Conservation (phyloP, 1,140 invertebrate species). For the Hestina assimilis region DNA sequence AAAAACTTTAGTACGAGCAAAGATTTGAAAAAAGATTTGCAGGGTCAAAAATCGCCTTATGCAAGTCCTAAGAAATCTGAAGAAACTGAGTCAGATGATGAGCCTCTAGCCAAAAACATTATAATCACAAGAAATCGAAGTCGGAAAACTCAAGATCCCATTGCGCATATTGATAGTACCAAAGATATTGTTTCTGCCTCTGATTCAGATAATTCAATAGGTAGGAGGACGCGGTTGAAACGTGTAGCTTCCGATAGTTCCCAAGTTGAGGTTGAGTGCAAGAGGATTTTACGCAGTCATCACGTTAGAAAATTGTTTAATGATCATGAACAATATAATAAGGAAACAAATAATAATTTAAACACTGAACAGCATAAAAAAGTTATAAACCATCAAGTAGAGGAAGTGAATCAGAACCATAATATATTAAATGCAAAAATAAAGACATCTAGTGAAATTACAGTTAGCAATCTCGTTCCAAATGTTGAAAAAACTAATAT, state of each 20-base stretch:
- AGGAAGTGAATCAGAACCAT: not conserved
- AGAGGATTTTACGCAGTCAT: conserved; percentile 51
- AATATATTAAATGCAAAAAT: not conserved
- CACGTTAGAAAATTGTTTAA: conserved; percentile 4
- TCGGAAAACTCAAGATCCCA: not conserved
- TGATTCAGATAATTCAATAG: not conserved
- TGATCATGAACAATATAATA: not conserved
- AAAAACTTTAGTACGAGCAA: too few relatives aligned
- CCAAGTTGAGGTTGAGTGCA: conserved; percentile 22
- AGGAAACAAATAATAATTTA: not conserved
- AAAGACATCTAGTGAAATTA: not conserved
- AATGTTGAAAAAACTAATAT: conserved; percentile 14
- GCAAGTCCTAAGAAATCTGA: not conserved
- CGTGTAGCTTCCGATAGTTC: conserved; percentile 10
- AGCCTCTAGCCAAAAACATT: not conserved
- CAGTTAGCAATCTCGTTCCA: not conserved
- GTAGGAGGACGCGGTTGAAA: conserved; percentile 1
- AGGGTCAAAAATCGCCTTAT: too few relatives aligned
- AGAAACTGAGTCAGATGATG: not conserved
- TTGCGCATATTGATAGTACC: not conserved
- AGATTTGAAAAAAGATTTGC: too few relatives aligned
- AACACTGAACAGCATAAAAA: not conserved
- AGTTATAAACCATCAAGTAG: not conserved
- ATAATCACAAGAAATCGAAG: conserved; percentile 33
- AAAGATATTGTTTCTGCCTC: not conserved